phyloP scores from a whole-genome alignment of 1,140 invertebrate species.

The Protaetia brevitarsis region DNA sequence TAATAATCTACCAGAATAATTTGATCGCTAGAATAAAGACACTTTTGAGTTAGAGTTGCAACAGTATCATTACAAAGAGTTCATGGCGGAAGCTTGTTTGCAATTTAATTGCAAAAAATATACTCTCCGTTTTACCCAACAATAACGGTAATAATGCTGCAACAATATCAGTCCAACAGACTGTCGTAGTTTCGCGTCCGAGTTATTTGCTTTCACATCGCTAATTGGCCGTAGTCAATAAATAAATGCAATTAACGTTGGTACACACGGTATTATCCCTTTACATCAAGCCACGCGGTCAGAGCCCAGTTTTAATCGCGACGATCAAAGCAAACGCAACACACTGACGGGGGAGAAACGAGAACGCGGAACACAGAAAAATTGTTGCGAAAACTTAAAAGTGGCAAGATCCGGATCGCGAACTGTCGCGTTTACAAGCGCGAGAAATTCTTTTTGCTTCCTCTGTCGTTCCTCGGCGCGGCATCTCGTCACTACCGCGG shows the following conservation, averaged over 20 bases:
- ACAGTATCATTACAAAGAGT: neutral
- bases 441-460: neutral
- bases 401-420: neutral
- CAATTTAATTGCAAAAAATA: conserved; percentile 2
- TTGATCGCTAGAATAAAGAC: no score
- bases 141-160: neutral
- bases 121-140: neutral
- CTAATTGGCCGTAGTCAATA: conserved; percentile 10
- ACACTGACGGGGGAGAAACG: neutral
- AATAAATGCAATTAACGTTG: conserved; percentile 14
- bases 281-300: neutral
- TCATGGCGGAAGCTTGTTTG: neutral
- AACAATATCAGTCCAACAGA: neutral
- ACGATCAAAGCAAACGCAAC: conserved; percentile 5
- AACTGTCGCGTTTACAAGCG: neutral
- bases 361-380: neutral
- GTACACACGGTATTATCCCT: neutral
- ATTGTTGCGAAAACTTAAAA: conserved; percentile 4
- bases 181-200: neutral
- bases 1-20: no score
- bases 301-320: neutral
- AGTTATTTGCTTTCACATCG: conserved; percentile 7
- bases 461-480: neutral
- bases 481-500: neutral
- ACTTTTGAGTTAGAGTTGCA: neutral